Evolutionary conservation across 2,113 vertebrate genomes (phyloP).

Genomic region (Crotalus viridis): DNA sequence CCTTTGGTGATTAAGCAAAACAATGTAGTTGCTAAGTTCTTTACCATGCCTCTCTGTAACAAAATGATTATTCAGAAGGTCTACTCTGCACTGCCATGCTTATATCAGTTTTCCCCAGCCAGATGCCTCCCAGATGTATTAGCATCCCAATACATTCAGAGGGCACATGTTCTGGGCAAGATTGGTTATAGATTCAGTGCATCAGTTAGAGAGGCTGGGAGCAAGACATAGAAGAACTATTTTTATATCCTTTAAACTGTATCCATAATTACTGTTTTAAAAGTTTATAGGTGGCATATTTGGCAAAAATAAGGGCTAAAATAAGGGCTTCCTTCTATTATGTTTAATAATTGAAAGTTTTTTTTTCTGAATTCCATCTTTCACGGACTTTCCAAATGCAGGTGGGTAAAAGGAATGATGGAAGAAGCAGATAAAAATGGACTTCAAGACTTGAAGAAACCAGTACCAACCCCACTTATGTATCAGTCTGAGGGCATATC

Average conservation of each 20-base stretch:
- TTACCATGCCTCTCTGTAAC: not conserved
- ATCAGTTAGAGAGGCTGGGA: not conserved
- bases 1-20: not conserved
- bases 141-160: not conserved
- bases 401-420: not conserved
- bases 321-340: not conserved
- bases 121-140: not conserved
- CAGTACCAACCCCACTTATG: not conserved
- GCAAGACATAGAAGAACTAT: not conserved
- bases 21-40: not conserved
- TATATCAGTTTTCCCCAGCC: not conserved
- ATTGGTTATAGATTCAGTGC: not conserved
- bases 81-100: not conserved
- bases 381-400: not conserved
- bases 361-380: not conserved
- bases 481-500: slow-evolving; percentile 7
- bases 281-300: not conserved
- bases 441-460: not conserved
- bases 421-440: not conserved
- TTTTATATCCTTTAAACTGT: not conserved
- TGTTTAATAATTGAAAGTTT: not conserved
- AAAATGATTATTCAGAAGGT: not conserved
- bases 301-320: not conserved
- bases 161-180: not conserved
- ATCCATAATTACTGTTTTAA: not conserved